Base-by-base conservation (phyloP, 2,113 vertebrate species). In the Pipra filicauda region DNA sequence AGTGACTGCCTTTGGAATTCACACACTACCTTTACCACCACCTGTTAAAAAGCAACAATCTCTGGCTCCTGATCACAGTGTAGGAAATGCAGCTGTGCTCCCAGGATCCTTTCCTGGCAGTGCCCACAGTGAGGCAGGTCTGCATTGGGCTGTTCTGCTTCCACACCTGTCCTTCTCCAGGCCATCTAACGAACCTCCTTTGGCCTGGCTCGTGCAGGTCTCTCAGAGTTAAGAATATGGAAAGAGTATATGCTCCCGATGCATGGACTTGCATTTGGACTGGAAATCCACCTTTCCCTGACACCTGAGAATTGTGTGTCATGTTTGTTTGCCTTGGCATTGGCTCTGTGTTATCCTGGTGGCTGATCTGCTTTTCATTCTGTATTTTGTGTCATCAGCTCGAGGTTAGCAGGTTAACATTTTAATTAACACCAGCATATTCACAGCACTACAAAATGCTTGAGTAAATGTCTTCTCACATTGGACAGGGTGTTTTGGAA, bases 61-160 rank as follows among this genome's bases (percentile, higher is more conserved):
- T 52, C 33, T 65, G 78, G 28, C n/a, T 41, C 24, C 65, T 0
- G 1, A 9, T 69, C 17, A 5, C 5, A 17, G 0, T 1, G 59
- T 18, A 48, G 69, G 77, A 64, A 41, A 28, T 0, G 1, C 20
- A 35, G 8, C 15, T 5, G 27, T 0, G 2, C n/a, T 28, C 13
- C 28, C 58, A 16, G 39, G 33, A n/a, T 66, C 11, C n/a, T 33
- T 5, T 7, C 43, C 26, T 26, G 52, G 35, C 27, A 13, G 41
- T 22, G 12, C 24, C 3, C 9, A 5, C 3, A 1, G 27, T 0
- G 23, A 28, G 46, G 43, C 48, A 41, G 19, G 22, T 16, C 22
- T 6, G 31, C 9, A 1, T 2, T 6, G 1, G 54, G 23, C 20
- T 6, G 0, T 62, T 65, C 39, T 80, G 19, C 16, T 77, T 59